A percentile compares a stretch with the other conserved stretches of the same genome.
Evolutionary conservation across 2,113 vertebrate species (phyloP).

Genomic region (Thunnus thynnus): DNA sequence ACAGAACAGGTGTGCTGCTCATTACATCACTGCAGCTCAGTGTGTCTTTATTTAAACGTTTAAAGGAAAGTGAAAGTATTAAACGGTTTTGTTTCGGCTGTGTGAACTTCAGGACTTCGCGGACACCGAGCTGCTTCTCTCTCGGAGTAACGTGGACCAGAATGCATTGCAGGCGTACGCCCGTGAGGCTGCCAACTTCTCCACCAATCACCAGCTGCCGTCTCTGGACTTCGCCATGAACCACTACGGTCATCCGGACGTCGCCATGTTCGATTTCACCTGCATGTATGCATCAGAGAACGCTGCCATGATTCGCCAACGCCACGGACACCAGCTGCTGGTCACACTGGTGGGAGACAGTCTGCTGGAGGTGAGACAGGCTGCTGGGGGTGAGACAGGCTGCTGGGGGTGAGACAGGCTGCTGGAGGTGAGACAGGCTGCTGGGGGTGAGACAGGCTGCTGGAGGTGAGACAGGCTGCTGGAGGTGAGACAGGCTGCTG

Average conservation of each 20-base stretch:
- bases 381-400: conserved; percentile 87
- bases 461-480: conserved; percentile 86
- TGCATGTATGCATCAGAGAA: conserved; percentile 98
- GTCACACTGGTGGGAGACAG: conserved; percentile 96
- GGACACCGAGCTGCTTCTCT: conserved; percentile 92
- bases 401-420: conserved; percentile 89
- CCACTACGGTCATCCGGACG: conserved; percentile 95
- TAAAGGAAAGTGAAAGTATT: no score
- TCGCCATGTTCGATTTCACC: conserved; percentile 99
- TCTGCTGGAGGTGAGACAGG: conserved; percentile 90
- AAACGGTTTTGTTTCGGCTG: no score
- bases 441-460: conserved; percentile 90
- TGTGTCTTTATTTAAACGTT: no score
- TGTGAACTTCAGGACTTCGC: conserved; percentile 87
- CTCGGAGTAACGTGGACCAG: conserved; percentile 93
- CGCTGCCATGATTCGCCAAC: conserved; percentile 90
- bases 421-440: background rate
- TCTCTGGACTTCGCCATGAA: conserved; percentile 95
- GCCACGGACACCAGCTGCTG: conserved; percentile 89
- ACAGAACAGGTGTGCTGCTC: no score
- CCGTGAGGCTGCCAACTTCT: conserved; percentile 93
- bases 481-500: conserved; percentile 75
- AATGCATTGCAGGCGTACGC: conserved; percentile 93
- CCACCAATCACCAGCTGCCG: conserved; percentile 93
- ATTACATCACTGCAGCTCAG: no score